Evolutionary conservation across 1,140 invertebrate genomes (phyloP).

Genomic region (Diorhabda elongata): DNA sequence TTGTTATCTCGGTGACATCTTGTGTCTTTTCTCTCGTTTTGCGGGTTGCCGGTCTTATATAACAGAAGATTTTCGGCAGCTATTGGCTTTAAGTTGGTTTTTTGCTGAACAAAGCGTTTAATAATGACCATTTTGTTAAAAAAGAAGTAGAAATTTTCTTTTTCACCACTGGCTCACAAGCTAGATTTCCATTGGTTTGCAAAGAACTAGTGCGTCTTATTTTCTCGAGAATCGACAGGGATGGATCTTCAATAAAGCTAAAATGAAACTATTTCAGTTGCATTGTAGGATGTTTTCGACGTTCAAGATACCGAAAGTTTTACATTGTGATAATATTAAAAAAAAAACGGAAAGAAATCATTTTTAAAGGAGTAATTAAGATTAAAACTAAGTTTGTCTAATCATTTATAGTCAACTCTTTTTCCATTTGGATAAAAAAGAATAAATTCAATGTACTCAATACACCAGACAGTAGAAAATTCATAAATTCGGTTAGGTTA

Average conservation of each 20-base stretch:
- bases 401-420: no score
- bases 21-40: conserved; percentile 22
- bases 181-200: conserved; percentile 18
- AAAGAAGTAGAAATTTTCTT: conserved; percentile 21
- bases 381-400: no score
- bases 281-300: no score
- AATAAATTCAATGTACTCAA: no score
- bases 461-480: no score
- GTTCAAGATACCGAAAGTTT: no score
- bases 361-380: no score
- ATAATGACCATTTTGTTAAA: conserved; percentile 36
- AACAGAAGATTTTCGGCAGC: conserved; percentile 42
- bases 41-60: conserved; percentile 36
- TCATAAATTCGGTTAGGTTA: no score
- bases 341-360: no score
- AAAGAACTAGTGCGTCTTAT: conserved; percentile 13
- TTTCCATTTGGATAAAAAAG: no score
- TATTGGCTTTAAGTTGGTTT: conserved; percentile 39
- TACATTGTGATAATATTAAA: no score
- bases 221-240: conserved; percentile 3
- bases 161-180: conserved; percentile 9
- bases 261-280: no score
- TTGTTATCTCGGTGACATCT: conserved; percentile 23
- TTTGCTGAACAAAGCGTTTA: conserved; percentile 45
- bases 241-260: neutral